Base-by-base conservation (phyloP, 2,888 invertebrate species). In the Aricia artaxerxes region DNA sequence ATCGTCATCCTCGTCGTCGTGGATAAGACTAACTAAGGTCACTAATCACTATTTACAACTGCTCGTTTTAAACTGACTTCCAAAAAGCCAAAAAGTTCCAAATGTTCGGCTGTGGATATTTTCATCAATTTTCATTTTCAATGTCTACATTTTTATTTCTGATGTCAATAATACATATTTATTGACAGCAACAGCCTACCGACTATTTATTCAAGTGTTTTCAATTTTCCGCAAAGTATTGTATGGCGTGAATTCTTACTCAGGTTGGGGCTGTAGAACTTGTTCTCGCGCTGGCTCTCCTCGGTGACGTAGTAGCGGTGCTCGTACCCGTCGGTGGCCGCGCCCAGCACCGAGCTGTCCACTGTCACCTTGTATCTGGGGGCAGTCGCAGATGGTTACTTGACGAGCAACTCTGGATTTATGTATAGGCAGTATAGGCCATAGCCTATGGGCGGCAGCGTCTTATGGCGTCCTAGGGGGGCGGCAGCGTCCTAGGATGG, bases 271-370 rank as follows among this genome's bases (percentile, higher is more conserved):
- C 80, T 79, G 80, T 91, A 87, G 82, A 86, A 83, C 16, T 83
- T 82, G 5, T 85, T 82, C 81, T 87, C 81, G 24, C 82, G 79
- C 6, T 79, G 75, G 31, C 81, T 80, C 53, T 82, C 82, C 13
- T 72, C 80, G 61, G 88, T 88, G 79, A 87, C 87, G 64, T 82
- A 81, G 87, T 91, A 94, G 77, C 86, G 85, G 81, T 92, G 92
- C 84, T 87, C 86, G 86, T 92, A 92, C 44, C 87, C 85, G 84
- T 94, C 94, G 83, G 87, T 83, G 83, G 85, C 84, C 44, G 85
- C 81, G 60, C 93, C 93, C 82, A 94, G 88, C 83, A 88, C 84
- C 1, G 93, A 91, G 83, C 93, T 93, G 88, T 93, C 91, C 79
- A 91, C 89, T 1, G 83, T 79, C 82, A 93, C 91, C 1, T 87